Conservation (phyloP, 1,140 invertebrate genomes). For the Parapsyche elsis region DNA sequence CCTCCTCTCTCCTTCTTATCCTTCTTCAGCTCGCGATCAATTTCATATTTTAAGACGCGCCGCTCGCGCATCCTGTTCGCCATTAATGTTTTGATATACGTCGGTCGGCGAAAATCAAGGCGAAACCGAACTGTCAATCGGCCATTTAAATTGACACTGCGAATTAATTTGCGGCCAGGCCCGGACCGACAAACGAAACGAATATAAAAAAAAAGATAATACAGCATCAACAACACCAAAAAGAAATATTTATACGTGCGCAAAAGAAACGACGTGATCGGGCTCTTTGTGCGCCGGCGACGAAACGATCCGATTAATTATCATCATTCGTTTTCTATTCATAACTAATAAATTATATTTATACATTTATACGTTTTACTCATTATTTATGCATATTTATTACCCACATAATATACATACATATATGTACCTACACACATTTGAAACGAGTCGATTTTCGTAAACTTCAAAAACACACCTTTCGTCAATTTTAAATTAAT, state of each 20-base stretch:
- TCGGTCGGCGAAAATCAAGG: conserved; percentile 36
- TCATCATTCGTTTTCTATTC: conserved; percentile 24
- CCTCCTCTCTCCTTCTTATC: too few relatives aligned
- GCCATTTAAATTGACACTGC: conserved; percentile 43
- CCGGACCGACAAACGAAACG: not conserved
- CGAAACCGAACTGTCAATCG: conserved; percentile 37
- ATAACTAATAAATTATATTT: conserved; percentile 20
- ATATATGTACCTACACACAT: not conserved
- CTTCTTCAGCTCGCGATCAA: conserved; percentile 12
- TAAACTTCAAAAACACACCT: too few relatives aligned
- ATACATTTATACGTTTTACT: not conserved
- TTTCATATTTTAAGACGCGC: not conserved
- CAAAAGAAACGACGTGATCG: not conserved
- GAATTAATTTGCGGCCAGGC: conserved; percentile 33
- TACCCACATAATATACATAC: not conserved
- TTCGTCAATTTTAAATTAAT: too few relatives aligned
- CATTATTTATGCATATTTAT: conserved; percentile 12
- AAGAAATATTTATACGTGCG: not conserved
- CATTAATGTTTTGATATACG: conserved; percentile 42
- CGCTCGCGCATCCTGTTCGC: not conserved
- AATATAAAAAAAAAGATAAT: not conserved
- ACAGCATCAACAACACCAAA: too few relatives aligned
- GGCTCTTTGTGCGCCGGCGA: conserved; percentile 8
- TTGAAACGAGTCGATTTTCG: not conserved
- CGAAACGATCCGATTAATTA: conserved; percentile 31